Evolutionary conservation across 2,113 vertebrate genomes (phyloP), one percentile per base, ranked within the genome.

Genomic region (Dascyllus trimaculatus): DNA sequence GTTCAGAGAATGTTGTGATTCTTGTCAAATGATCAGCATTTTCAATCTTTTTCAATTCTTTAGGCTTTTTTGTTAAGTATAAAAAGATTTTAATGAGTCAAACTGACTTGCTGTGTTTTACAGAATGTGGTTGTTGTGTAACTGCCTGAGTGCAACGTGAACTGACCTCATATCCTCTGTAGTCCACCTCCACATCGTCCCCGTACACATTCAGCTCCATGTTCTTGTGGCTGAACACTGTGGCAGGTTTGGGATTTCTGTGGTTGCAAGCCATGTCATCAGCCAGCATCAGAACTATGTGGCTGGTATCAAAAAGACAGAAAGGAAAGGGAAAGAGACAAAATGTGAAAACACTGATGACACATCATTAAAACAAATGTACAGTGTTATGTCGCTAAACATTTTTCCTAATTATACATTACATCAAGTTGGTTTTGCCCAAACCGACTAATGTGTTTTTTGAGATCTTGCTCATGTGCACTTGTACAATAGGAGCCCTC

Each of bases 191-290:
- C 46, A 99, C 98, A 11, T 99, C 97, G 60, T 99, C 98, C 11
- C 98, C 98, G 26, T 99, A 99, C 40, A 99, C 98, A 32, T 99
- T 99, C 0, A 99, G 94, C 70, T 99, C 98, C 97, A 99, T 99
- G 92, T 99, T 99, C 92, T 98, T 99, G 91, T 99, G 98, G 75
- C 98, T 99, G 61, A 98, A 99, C 48, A 99, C 98, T 10, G 98
- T 99, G 35, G 98, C 98, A 25, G 98, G 98, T 85, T 97, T 99
- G 54, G 98, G 98, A 89, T 99, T 99, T 87, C 98, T 94, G 71
- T 97, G 95, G 91, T 98, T 99, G 88, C 98, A 99, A 0, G 98
- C 98, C 98, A 99, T 99, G 86, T 99, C 98, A 72, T 99, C 98
- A 15, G 98, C 98, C 78, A 99, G 93, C 98, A 99, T 99, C 87